Conservation (phyloP, 2,797 vertebrate genomes). For the Percopsis omiscomaycus region DNA sequence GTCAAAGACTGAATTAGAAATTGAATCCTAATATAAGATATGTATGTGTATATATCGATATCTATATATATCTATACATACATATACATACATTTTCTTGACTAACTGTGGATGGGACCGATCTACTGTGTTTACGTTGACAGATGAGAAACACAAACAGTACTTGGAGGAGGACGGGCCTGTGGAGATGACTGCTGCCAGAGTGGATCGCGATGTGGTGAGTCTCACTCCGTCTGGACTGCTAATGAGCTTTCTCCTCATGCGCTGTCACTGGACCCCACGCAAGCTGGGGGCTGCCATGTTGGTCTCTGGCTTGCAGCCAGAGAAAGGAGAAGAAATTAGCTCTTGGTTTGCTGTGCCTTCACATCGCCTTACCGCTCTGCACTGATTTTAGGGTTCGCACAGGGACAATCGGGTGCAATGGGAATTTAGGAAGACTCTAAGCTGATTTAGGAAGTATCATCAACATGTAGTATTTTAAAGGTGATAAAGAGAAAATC, state of each 20-base stretch:
- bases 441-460: slow-evolving; percentile 29
- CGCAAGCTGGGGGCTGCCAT: not conserved
- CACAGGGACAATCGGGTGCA: slow-evolving; percentile 1
- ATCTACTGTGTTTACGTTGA: not conserved
- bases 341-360: not conserved
- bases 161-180: slow-evolving; percentile 77
- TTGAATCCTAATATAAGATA: no score
- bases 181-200: slow-evolving; percentile 79
- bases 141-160: slow-evolving; percentile 79
- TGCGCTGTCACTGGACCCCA: not conserved
- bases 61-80: no score
- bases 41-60: no score
- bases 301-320: not conserved
- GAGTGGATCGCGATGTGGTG: slow-evolving; percentile 94
- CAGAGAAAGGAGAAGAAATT: not conserved
- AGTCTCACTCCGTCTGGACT: slow-evolving; percentile 48
- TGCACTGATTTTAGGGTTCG: slow-evolving; percentile 19
- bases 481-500: slow-evolving; percentile 43
- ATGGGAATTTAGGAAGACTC: slow-evolving; percentile 9
- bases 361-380: no score
- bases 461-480: slow-evolving; percentile 10
- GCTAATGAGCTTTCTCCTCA: not conserved
- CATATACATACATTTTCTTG: no score
- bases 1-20: no score
- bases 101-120: not conserved